phyloP scores from a whole-genome alignment of 2,113 vertebrate genomes.

The Microcebus jonahi region DNA sequence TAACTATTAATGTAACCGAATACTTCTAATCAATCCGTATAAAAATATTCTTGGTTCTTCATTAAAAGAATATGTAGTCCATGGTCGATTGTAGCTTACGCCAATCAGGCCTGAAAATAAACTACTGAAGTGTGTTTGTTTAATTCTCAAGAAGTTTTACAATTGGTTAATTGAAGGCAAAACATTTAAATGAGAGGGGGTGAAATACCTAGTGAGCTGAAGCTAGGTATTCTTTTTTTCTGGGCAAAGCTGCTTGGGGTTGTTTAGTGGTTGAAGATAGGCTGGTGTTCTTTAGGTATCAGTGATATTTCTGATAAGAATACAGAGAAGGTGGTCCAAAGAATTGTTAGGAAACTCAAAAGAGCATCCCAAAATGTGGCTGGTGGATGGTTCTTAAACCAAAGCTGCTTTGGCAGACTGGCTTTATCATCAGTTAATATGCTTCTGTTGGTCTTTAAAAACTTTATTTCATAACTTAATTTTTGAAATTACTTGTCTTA shows the following conservation, averaged over 20 bases:
- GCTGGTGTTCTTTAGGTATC: background rate
- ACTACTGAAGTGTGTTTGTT: background rate
- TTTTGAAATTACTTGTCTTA: background rate
- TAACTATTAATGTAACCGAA: background rate
- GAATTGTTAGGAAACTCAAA: background rate
- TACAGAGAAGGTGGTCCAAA: background rate
- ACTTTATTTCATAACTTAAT: background rate
- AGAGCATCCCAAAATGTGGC: background rate
- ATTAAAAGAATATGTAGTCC: background rate
- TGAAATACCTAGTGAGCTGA: background rate
- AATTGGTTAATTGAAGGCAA: background rate
- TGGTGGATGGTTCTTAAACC: background rate
- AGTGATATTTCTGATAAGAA: background rate
- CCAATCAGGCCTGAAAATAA: background rate
- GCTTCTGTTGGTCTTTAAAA: background rate
- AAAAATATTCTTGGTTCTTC: background rate
- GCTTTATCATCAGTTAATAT: constrained; percentile 14
- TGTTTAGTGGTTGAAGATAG: background rate
- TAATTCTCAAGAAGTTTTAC: background rate
- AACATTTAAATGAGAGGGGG: background rate
- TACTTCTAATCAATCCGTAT: background rate
- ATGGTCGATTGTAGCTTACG: background rate
- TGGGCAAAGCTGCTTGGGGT: background rate
- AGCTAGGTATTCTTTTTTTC: background rate
- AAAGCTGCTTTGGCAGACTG: background rate